phyloP scores from a whole-genome alignment of 2,113 vertebrate genomes.

The Corapipo altera region DNA sequence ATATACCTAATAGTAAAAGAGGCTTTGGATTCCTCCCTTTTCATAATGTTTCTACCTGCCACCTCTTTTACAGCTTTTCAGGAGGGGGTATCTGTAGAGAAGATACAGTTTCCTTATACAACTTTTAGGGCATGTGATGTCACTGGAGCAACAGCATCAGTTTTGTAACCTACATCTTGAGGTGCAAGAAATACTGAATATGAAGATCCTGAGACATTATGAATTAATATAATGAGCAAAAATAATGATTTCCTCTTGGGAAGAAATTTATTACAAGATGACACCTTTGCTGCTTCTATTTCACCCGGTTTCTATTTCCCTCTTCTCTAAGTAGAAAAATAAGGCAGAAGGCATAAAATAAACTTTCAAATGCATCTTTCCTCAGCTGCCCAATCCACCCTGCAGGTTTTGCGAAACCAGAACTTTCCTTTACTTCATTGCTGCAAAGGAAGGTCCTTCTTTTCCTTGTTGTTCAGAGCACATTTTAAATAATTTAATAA shows the following conservation, averaged over 20 bases:
- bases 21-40: neutral
- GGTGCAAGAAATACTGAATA: neutral
- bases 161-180: neutral
- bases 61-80: neutral
- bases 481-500: conserved; percentile 76
- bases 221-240: neutral
- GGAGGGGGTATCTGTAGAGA: neutral
- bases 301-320: neutral
- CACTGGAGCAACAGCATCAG: neutral
- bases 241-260: neutral
- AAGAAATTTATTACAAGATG: neutral
- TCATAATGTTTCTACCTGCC: neutral
- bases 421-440: conserved; percentile 42
- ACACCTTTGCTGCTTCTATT: neutral
- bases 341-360: neutral
- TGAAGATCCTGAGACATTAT: neutral
- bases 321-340: neutral
- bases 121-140: neutral
- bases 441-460: conserved; percentile 51
- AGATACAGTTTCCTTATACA: neutral
- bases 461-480: conserved; percentile 66
- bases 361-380: neutral
- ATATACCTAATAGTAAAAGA: neutral
- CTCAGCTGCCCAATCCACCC: neutral
- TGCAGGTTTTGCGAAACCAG: neutral